Conservation (phyloP, 2,797 vertebrate genomes). For the Poecile montanus region DNA sequence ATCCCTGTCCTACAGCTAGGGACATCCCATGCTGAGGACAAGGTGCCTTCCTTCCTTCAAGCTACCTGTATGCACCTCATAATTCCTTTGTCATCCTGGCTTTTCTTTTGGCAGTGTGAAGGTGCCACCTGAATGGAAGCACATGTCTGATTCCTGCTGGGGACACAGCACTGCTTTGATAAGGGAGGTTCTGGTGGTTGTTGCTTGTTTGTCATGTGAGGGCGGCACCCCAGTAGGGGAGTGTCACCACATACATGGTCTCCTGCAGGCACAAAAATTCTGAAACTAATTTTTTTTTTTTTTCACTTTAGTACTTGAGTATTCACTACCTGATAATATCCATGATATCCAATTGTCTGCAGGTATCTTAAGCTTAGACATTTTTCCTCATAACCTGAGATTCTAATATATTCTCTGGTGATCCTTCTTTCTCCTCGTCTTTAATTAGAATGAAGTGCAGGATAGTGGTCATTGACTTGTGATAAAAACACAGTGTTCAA, state of each 20-base stretch:
- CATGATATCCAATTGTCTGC: background rate
- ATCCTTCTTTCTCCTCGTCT: background rate
- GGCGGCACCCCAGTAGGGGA: background rate
- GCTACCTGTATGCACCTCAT: background rate
- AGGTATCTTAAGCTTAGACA: background rate
- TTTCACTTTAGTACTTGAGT: background rate
- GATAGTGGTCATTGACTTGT: background rate
- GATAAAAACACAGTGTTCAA: background rate
- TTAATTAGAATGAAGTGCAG: background rate
- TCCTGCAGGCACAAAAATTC: background rate
- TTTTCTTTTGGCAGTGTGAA: background rate
- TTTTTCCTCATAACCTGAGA: background rate
- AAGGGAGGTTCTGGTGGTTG: background rate
- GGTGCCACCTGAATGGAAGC: background rate
- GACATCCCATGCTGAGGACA: background rate
- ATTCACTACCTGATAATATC: background rate
- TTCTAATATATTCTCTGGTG: background rate
- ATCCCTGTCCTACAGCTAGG: background rate
- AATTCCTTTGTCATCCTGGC: background rate
- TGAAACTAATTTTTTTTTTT: background rate
- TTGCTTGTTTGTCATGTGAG: accelerated
- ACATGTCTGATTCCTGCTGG: background rate
- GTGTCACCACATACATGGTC: background rate
- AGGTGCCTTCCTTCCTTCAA: background rate
- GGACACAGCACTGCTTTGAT: background rate